A percentile compares a stretch with the other conserved stretches of the same genome.
These are phyloP conservation scores for Pedionomus torquatus DNA, from an alignment of 2,113 vertebrate genomes.

Conservation along the genomic window DNA sequence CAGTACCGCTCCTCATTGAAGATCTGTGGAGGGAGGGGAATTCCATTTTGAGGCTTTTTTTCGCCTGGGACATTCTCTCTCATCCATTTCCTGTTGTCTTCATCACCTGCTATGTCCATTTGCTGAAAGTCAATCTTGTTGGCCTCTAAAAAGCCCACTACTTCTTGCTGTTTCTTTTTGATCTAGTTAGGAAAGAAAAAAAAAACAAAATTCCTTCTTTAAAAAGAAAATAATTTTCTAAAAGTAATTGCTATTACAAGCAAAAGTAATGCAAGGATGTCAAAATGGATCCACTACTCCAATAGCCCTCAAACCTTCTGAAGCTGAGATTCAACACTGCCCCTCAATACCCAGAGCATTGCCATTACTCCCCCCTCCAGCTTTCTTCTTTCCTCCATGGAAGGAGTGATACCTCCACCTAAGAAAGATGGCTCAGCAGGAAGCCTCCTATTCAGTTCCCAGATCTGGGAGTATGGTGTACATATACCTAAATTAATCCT, in stretches of 20 bases:
- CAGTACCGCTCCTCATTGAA: slow-evolving; percentile 96
- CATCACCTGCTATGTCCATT: slow-evolving; percentile 94
- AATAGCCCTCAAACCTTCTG: neutral
- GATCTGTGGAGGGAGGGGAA: slow-evolving; percentile 96
- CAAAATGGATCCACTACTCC: neutral
- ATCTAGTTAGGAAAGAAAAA: slow-evolving; percentile 78
- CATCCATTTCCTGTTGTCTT: slow-evolving; percentile 97
- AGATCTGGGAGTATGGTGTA: neutral
- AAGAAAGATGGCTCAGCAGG: neutral
- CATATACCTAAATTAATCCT: neutral
- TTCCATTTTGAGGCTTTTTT: slow-evolving; percentile 94
- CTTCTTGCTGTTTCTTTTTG: slow-evolving; percentile 99
- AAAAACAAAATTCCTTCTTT: neutral
- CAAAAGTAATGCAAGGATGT: neutral
- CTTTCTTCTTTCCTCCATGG: neutral
- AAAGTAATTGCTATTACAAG: neutral
- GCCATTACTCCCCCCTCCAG: neutral
- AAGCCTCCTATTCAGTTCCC: neutral
- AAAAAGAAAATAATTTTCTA: neutral
- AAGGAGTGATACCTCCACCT: neutral
- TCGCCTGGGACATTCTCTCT: slow-evolving; percentile 94
- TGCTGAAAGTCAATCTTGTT: slow-evolving; percentile 94
- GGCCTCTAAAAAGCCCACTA: slow-evolving; percentile 93
- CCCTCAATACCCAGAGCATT: neutral
- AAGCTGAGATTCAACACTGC: neutral